phyloP scores from a whole-genome alignment of 2,888 invertebrate genomes.

The Thumatha senex region DNA sequence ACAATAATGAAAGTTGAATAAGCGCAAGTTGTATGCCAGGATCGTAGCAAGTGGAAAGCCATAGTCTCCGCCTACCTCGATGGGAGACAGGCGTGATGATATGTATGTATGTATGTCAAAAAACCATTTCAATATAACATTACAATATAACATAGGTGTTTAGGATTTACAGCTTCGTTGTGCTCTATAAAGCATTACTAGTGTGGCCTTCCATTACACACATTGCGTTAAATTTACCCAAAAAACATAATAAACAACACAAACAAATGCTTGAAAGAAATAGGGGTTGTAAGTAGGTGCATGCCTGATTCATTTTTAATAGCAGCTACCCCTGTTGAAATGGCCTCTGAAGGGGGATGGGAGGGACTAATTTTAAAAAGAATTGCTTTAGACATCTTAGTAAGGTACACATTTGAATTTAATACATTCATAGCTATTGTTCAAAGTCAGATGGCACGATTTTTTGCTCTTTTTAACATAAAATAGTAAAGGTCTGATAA shows the following conservation, averaged over 20 bases:
- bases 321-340: slow-evolving; percentile 20
- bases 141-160: too few species aligned
- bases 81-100: too few species aligned
- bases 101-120: too few species aligned
- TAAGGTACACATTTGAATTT: not conserved
- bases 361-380: not conserved
- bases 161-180: too few species aligned
- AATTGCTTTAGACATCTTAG: not conserved
- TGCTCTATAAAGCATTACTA: not conserved
- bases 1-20: too few species aligned
- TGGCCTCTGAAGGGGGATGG: slow-evolving; percentile 12
- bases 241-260: slow-evolving; percentile 8
- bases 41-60: too few species aligned
- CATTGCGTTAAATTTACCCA: slow-evolving; percentile 18
- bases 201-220: slow-evolving; percentile 7
- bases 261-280: slow-evolving; percentile 21
- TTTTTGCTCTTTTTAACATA: not conserved
- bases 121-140: too few species aligned
- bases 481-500: too few species aligned
- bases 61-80: too few species aligned
- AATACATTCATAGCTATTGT: too few species aligned
- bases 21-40: too few species aligned
- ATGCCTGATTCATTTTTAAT: slow-evolving; percentile 33
- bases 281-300: slow-evolving; percentile 19
- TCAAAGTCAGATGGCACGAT: not conserved